phyloP scores from a whole-genome alignment of 2,113 vertebrate species.

The Oncorhynchus gorbuscha region DNA sequence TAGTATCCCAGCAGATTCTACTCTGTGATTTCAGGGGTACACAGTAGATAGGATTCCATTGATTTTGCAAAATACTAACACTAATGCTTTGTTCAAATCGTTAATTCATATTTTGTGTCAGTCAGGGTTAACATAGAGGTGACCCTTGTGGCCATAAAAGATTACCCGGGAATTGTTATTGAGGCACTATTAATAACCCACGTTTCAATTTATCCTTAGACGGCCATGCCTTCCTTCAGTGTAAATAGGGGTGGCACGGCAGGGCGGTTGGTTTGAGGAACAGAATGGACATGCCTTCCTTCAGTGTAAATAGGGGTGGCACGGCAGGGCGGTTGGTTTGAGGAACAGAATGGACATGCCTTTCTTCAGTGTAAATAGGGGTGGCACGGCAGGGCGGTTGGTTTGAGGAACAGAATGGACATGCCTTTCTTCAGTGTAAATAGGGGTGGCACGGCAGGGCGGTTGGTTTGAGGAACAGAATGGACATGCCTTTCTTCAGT shows the following conservation, averaged over 20 bases:
- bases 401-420: neutral
- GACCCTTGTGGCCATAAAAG: neutral
- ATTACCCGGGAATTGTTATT: neutral
- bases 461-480: no score
- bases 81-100: no score
- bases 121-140: no score
- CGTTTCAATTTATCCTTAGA: slow-evolving; percentile 39
- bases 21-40: no score
- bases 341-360: neutral
- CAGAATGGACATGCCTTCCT: neutral
- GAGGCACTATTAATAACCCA: slow-evolving; percentile 5
- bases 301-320: neutral
- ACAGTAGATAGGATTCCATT: no score
- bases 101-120: no score
- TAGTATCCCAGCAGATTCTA: no score
- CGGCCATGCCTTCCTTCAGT: neutral
- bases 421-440: neutral
- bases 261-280: no score
- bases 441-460: no score
- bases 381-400: neutral
- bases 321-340: no score
- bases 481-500: no score
- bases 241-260: neutral
- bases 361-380: neutral
- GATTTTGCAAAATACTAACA: no score